Base-by-base conservation (phyloP, 2,888 invertebrate genomes). In the Apotomis turbidana region DNA sequence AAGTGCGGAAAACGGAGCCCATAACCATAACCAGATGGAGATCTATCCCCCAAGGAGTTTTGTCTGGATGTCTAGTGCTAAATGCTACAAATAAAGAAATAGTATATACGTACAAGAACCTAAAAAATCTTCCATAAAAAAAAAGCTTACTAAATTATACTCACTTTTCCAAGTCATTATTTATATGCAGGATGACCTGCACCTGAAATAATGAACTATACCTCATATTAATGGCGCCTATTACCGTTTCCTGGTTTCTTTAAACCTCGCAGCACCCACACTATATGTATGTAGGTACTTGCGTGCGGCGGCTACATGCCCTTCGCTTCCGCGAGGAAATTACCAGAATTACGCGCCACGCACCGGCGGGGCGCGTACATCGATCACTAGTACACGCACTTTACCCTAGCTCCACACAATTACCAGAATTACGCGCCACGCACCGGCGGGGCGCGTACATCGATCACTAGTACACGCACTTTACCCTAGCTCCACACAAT, bases 281-380 rank as follows among this genome's bases (percentile, higher is more conserved):
- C 27, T 27, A 27, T 27, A 27, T 58, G 57, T n/a, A n/a, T 58
- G 15, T 38, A 55, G 3, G 38, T n/a, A 12, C 27, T 36, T n/a
- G 58, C 58, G 58, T 58, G 60, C 60, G 15, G n/a, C 10, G 8
- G 12, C 44, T 41, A 44, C 60, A 69, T 69, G 55, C 68, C 68
- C 61, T 69, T 69, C 10, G 61, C 68, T 69, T 69, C 68, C 68
- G 68, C 36, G 55, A 69, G 68, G 68, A 69, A 69, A 61, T 68
- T 68, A 68, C 55, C 61, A n/a, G 61, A 61, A 69, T 69, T 61
- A 69, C 68, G 36, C 66, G 46, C 55, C 68, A 61, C 68, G 68
- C 61, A 69, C 61, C n/a, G 55, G 57, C 46, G 15, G 44, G 15
- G 46, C 27, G 38, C 58, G 38, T 67, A 51, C 67, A 51, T 67